phyloP scores from a whole-genome alignment of 1,140 invertebrate species.

The Muscidifurax raptorellus region DNA sequence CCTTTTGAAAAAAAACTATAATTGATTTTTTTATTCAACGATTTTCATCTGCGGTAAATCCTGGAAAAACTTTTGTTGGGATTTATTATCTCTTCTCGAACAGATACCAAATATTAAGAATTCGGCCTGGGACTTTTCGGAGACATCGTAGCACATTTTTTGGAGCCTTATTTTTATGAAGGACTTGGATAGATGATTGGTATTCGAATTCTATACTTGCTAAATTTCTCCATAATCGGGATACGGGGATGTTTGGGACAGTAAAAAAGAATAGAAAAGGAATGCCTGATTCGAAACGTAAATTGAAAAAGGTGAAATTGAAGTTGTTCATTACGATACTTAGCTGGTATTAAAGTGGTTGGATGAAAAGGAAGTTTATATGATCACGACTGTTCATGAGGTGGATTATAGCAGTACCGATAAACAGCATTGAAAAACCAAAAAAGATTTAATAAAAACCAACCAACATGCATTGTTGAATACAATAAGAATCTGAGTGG shows the following conservation, averaged over 20 bases:
- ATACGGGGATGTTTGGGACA: slow-evolving; percentile 56
- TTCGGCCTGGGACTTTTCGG: slow-evolving; percentile 52
- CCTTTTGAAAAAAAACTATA: slow-evolving; percentile 53
- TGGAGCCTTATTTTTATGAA: slow-evolving; percentile 55
- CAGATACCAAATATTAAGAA: slow-evolving; percentile 49
- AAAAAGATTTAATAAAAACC: slow-evolving; percentile 43
- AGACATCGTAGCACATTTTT: slow-evolving; percentile 55
- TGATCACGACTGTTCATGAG: slow-evolving; percentile 48
- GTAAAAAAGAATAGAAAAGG: slow-evolving; percentile 56
- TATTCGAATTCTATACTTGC: slow-evolving; percentile 55
- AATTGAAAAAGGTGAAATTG: slow-evolving; percentile 55
- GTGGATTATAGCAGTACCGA: slow-evolving; percentile 36
- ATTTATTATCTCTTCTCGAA: slow-evolving; percentile 62
- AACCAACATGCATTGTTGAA: slow-evolving; percentile 42
- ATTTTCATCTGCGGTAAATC: slow-evolving; percentile 54
- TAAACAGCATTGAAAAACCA: slow-evolving; percentile 47
- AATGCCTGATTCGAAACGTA: slow-evolving; percentile 56
- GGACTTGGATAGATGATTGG: slow-evolving; percentile 55
- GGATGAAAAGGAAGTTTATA: slow-evolving; percentile 46
- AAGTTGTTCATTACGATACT: slow-evolving; percentile 53
- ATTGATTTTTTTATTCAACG: slow-evolving; percentile 47
- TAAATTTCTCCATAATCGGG: slow-evolving; percentile 52
- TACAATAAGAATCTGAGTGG: slow-evolving; percentile 50
- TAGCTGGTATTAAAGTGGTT: slow-evolving; percentile 57
- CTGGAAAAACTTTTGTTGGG: slow-evolving; percentile 62